Percentiles rank a stretch among this genome's conserved stretches.
Conservation (phyloP, 2,797 vertebrate species). For the Austrolebias charrua region DNA sequence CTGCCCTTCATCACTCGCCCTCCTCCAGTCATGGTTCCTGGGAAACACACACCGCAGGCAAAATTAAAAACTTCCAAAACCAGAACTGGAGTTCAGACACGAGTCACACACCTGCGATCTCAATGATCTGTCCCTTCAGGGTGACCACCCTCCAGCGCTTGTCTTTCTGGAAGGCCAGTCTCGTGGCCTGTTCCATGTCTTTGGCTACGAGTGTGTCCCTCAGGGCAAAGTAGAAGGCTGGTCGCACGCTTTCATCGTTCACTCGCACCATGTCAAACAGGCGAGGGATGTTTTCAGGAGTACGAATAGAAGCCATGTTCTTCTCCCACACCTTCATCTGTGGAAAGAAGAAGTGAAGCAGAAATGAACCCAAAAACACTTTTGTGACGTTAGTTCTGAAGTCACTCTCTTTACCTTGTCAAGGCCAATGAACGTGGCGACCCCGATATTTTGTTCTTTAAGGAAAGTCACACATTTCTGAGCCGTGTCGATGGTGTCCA, state of each 20-base stretch:
- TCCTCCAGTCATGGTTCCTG: slow-evolving; percentile 98
- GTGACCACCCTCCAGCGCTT: slow-evolving; percentile 96
- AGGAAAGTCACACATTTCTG: slow-evolving; percentile 94
- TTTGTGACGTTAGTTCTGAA: neutral
- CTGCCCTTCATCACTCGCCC: slow-evolving; percentile 89
- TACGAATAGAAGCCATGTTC: slow-evolving; percentile 80
- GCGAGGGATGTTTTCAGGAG: slow-evolving; percentile 86
- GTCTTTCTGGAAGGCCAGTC: slow-evolving; percentile 90
- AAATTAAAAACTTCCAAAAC: neutral
- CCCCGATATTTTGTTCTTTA: slow-evolving; percentile 87
- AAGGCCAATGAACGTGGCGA: slow-evolving; percentile 94
- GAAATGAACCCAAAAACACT: neutral
- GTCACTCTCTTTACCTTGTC: slow-evolving; percentile 85
- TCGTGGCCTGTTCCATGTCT: slow-evolving; percentile 91
- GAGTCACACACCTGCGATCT: slow-evolving; percentile 86
- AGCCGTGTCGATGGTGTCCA: slow-evolving; percentile 94
- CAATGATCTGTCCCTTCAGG: slow-evolving; percentile 92
- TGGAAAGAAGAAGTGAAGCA: neutral
- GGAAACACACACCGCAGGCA: slow-evolving; percentile 1
- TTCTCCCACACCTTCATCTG: slow-evolving; percentile 92
- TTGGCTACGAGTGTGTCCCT: slow-evolving; percentile 89
- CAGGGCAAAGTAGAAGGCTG: slow-evolving; percentile 94
- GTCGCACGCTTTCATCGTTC: slow-evolving; percentile 80
- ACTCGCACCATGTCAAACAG: slow-evolving; percentile 95
- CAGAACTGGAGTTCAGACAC: neutral